Conservation (phyloP, 2,113 vertebrate species). For the Daphoenositta chrysoptera region DNA sequence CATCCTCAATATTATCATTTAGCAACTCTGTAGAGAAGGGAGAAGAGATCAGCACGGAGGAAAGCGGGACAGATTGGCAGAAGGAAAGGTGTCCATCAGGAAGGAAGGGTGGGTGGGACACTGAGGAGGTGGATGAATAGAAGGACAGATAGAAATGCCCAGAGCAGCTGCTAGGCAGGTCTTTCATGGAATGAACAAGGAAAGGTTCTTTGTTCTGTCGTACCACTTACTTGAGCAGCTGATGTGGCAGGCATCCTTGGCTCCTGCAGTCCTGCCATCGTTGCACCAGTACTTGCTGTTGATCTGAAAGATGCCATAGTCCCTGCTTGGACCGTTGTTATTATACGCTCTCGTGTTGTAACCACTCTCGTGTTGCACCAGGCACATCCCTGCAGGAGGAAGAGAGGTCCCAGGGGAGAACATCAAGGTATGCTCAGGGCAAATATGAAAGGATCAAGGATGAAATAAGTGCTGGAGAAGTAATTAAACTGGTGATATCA, state of each 20-base stretch:
- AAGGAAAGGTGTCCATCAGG: background rate
- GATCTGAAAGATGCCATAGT: conserved; percentile 15
- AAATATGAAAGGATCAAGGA: background rate
- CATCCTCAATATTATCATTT: background rate
- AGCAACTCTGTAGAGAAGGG: background rate
- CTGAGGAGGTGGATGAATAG: background rate
- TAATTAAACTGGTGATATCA: background rate
- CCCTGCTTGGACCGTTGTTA: background rate
- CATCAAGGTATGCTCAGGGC: background rate
- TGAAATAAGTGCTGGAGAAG: background rate
- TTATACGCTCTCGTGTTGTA: background rate
- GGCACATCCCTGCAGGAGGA: background rate
- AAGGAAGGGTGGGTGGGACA: background rate
- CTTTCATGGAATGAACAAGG: background rate
- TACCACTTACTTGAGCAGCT: background rate
- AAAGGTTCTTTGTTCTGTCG: background rate
- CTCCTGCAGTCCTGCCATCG: background rate
- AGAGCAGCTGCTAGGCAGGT: background rate
- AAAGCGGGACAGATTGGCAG: background rate
- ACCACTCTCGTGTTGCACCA: background rate
- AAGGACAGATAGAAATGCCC: background rate
- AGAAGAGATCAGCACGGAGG: background rate
- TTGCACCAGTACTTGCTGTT: conserved; percentile 16
- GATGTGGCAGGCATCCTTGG: background rate
- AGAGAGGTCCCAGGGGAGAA: background rate